Evolutionary conservation across 2,888 invertebrate genomes (phyloP).

Genomic region (Drosophila mimetica): DNA sequence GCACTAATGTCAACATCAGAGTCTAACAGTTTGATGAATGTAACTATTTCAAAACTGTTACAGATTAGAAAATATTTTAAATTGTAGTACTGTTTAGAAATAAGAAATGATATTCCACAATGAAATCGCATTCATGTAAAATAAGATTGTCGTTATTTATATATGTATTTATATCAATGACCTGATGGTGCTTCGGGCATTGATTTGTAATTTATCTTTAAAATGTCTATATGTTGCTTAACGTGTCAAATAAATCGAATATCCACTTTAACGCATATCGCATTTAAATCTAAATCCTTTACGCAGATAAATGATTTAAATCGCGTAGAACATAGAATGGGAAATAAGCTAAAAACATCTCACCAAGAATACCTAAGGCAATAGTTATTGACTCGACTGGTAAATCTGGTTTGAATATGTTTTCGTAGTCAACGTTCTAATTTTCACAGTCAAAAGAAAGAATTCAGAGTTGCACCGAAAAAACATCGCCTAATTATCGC

Average conservation of each 20-base stretch:
- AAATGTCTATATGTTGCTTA: conserved; percentile 21
- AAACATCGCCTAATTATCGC: too few relatives aligned
- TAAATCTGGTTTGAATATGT: too few relatives aligned
- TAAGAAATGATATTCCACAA: neutral
- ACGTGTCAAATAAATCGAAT: conserved; percentile 4
- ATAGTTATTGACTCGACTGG: too few relatives aligned
- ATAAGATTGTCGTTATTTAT: conserved; percentile 6
- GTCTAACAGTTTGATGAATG: too few relatives aligned
- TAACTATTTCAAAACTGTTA: neutral
- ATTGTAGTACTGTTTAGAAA: conserved; percentile 8
- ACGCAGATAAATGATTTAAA: too few relatives aligned
- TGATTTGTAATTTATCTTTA: conserved; percentile 20
- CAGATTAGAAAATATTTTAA: conserved; percentile 10
- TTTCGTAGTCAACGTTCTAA: too few relatives aligned
- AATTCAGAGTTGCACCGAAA: too few relatives aligned
- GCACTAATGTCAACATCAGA: neutral
- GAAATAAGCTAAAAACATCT: too few relatives aligned
- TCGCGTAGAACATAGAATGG: too few relatives aligned
- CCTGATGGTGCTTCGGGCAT: conserved; percentile 1
- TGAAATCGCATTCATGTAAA: conserved; percentile 3
- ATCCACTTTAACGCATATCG: neutral
- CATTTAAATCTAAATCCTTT: too few relatives aligned
- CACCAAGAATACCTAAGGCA: too few relatives aligned
- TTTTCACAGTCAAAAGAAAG: too few relatives aligned
- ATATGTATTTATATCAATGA: neutral